Evolutionary conservation across 2,797 vertebrate genomes (phyloP).

Genomic region (Squalus acanthias): DNA sequence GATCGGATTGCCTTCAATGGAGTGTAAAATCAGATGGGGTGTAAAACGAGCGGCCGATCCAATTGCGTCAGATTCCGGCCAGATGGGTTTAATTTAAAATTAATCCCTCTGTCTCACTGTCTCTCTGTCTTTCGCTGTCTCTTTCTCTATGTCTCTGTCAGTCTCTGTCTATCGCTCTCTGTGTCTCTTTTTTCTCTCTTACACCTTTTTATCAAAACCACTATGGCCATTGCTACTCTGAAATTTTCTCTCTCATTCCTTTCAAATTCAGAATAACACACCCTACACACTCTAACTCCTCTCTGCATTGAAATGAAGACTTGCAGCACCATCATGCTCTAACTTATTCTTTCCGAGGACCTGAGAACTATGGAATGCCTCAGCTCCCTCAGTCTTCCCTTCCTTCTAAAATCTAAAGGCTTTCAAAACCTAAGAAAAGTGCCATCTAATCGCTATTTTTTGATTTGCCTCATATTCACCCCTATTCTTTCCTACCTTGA

Average conservation of each 20-base stretch:
- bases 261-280: neutral
- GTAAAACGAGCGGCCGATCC: neutral
- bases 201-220: neutral
- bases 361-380: neutral
- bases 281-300: neutral
- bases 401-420: neutral
- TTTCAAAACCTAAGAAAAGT: neutral
- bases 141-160: neutral
- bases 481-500: neutral
- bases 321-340: neutral
- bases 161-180: too few relatives aligned
- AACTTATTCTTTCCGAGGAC: neutral
- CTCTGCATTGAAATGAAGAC: neutral
- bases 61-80: neutral
- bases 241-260: neutral
- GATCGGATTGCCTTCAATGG: neutral
- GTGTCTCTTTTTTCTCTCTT: neutral
- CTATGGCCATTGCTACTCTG: neutral
- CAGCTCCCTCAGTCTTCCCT: neutral
- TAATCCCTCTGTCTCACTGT: neutral
- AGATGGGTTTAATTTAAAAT: neutral
- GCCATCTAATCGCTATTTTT: neutral
- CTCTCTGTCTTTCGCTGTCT: neutral
- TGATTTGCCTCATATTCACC: neutral
- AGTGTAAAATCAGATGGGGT: neutral